Base-by-base conservation (phyloP, 2,888 invertebrate genomes). In the Eupithecia inturbata region DNA sequence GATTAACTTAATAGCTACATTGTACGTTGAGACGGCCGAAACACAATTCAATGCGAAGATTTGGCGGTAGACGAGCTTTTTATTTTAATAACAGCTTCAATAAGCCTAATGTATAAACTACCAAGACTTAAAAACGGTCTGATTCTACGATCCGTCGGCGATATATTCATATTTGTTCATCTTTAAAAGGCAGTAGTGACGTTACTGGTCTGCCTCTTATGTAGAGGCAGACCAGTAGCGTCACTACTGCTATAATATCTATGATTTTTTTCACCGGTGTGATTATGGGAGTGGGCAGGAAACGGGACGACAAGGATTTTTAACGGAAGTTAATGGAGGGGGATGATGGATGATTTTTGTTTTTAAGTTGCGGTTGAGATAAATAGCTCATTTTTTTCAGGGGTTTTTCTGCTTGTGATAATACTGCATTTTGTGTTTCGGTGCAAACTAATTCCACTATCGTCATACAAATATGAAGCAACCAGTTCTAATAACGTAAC, bases 1-100 rank as follows among this genome's bases (percentile, higher is more conserved):
- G 87, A 90, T 90, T 89, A 88, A 86, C 82, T 83, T 86, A 89
- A 90, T 87, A 86, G 86, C 85, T 79, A 85, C 86, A 86, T 86
- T 87, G 86, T 88, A 84, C 82, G 80, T 75, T 62, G 79, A 82
- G 81, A 82, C 82, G 80, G 73, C 76, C 67, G 73, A 76, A 71
- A 78, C 70, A 72, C 70, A 64, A 68, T 70, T 41, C 9, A 60
- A 60, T 22, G 31, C 19, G 63, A 36, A 5, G 33, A 9, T 12
- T 3, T 36, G 28, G 6, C 73, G 67, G 73, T 67, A 70, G 16
- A 57, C 19, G 26, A 64, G 33, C 41, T 14, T 28, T 19, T 1
- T 49, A 67, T 16, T 62, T 62, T 14, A n/a, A 57, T 49, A 9
- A 26, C 26, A 16, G n/a, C n/a, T n/a, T n/a, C n/a, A n/a, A n/a